Evolutionary conservation across 35 echinoderm and acorn worm genomes (phyloP).

Genomic region (Ophiothrix spiculata): DNA sequence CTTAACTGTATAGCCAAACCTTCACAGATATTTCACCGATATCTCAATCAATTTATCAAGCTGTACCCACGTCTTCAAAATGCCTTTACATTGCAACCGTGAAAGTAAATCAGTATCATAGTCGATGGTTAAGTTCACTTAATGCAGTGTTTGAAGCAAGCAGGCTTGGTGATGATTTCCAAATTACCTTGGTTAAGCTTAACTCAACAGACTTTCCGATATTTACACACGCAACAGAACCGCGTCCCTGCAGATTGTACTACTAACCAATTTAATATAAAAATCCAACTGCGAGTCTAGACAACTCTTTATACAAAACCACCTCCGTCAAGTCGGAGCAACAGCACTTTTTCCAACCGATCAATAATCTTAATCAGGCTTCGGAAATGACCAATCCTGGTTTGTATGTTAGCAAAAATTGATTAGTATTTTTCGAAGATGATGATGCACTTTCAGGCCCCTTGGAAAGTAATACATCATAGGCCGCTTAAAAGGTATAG

Average conservation of each 20-base stretch:
- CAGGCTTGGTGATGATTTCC: no score
- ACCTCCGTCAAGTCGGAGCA: background rate
- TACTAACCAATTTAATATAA: background rate
- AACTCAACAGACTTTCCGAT: background rate
- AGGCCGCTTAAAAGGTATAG: no score
- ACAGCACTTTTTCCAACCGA: background rate
- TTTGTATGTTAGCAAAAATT: constrained; percentile 5
- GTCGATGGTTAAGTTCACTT: no score
- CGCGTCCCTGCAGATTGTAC: background rate
- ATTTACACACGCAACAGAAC: background rate
- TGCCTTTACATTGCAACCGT: background rate
- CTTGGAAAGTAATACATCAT: no score
- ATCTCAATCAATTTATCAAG: constrained; percentile 5
- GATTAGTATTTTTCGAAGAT: background rate
- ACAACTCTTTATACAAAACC: background rate
- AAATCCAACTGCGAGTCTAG: no score
- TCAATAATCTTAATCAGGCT: constrained; percentile 6
- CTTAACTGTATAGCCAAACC: background rate
- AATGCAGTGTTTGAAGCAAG: no score
- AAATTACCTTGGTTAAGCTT: background rate
- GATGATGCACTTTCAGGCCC: background rate
- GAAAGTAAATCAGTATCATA: no score
- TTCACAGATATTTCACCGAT: background rate
- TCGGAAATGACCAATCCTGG: constrained; percentile 3
- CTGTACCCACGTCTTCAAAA: background rate